Evolutionary conservation across 2,113 vertebrate genomes (phyloP).

Genomic region (Daphoenositta chrysoptera): DNA sequence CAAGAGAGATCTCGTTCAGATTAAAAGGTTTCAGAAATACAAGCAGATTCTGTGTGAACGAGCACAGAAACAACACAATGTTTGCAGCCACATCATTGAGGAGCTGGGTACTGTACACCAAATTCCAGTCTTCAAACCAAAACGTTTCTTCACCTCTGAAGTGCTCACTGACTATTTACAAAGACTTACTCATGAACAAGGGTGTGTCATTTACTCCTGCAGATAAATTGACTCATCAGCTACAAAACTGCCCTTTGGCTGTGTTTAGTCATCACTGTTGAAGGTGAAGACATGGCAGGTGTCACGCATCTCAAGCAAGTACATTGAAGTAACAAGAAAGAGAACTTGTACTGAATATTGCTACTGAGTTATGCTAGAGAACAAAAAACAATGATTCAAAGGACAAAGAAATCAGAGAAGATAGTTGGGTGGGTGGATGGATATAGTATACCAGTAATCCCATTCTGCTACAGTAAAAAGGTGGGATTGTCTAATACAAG

Average conservation of each 20-base stretch:
- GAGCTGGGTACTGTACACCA: background rate
- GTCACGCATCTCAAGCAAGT: background rate
- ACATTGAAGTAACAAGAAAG: background rate
- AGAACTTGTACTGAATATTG: background rate
- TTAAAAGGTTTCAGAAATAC: background rate
- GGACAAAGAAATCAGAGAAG: background rate
- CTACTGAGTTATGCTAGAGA: background rate
- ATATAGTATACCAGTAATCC: background rate
- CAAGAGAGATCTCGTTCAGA: background rate
- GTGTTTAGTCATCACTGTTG: background rate
- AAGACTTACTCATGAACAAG: background rate
- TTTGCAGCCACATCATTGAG: background rate
- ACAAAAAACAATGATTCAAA: background rate
- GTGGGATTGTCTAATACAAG: background rate
- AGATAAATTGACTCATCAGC: slow-evolving; percentile 11
- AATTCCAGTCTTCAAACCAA: background rate
- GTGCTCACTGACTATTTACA: background rate
- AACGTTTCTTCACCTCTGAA: background rate
- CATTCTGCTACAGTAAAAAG: background rate
- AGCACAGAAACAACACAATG: background rate
- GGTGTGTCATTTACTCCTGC: background rate
- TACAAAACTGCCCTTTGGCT: background rate
- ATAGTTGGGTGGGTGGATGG: background rate
- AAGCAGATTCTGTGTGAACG: background rate
- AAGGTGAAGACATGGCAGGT: background rate